Conservation (phyloP, 2,888 invertebrate species). For the Ophion obscuratus region DNA sequence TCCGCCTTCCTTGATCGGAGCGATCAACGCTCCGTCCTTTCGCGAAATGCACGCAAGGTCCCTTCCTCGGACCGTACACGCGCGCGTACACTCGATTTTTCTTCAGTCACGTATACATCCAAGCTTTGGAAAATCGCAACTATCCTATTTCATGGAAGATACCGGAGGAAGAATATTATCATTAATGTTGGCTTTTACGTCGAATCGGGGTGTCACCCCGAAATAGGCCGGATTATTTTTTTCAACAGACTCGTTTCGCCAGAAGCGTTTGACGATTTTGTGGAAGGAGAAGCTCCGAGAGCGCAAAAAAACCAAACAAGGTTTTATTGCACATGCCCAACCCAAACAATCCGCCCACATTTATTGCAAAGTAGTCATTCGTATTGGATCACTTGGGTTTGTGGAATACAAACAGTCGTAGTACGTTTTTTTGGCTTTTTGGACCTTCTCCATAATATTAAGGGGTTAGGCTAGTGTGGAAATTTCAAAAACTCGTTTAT, state of each 20-base stretch:
- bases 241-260: not conserved
- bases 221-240: not conserved
- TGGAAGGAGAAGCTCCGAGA: not conserved
- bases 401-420: too few relatives aligned
- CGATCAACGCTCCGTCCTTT: slow-evolving; percentile 60
- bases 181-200: not conserved
- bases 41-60: slow-evolving; percentile 8
- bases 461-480: too few relatives aligned
- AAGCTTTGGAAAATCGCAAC: slow-evolving; percentile 20
- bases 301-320: too few relatives aligned
- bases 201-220: not conserved
- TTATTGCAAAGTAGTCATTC: too few relatives aligned
- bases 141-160: slow-evolving; percentile 27
- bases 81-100: not conserved
- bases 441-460: too few relatives aligned
- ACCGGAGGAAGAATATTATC: slow-evolving; percentile 21
- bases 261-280: not conserved
- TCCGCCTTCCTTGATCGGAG: slow-evolving; percentile 31
- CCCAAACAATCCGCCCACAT: too few relatives aligned
- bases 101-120: not conserved
- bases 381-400: too few relatives aligned
- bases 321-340: too few relatives aligned
- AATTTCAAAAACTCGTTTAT: too few relatives aligned
- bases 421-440: too few relatives aligned
- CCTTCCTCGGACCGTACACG: not conserved